phyloP scores from a whole-genome alignment of 2,113 vertebrate genomes.

The Henicopernis longicauda region DNA sequence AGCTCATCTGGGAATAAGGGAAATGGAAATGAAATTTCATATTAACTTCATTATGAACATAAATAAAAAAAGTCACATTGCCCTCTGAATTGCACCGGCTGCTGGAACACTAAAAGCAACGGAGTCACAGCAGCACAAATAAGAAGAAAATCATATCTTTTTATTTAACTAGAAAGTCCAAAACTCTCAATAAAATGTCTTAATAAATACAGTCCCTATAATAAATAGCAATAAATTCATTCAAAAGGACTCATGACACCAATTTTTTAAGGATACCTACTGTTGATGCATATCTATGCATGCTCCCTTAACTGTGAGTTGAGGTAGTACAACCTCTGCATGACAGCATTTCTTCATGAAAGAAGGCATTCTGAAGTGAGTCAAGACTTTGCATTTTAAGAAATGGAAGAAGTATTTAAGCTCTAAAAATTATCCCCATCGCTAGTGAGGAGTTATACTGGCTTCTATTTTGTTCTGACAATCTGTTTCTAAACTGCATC shows the following conservation, averaged over 20 bases:
- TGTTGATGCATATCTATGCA: not conserved
- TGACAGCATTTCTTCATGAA: not conserved
- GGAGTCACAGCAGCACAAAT: not conserved
- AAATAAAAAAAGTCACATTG: not conserved
- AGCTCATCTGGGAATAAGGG: not conserved
- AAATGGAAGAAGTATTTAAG: not conserved
- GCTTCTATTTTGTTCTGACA: not conserved
- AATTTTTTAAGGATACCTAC: not conserved
- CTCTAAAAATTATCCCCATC: not conserved
- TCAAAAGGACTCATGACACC: not conserved
- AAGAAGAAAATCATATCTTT: not conserved
- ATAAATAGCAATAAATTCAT: not conserved
- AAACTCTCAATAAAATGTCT: not conserved
- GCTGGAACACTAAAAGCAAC: not conserved
- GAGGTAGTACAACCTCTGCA: not conserved
- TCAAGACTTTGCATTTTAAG: not conserved
- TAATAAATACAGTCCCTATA: not conserved
- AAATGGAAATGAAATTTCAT: not conserved
- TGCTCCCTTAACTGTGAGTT: not conserved
- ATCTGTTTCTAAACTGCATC: not conserved
- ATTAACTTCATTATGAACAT: not conserved
- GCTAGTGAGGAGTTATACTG: not conserved
- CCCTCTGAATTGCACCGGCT: not conserved
- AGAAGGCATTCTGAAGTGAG: not conserved
- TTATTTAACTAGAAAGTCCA: not conserved